Evolutionary conservation across 1,140 invertebrate genomes (phyloP).

Genomic region (Drosophila mojavensis): DNA sequence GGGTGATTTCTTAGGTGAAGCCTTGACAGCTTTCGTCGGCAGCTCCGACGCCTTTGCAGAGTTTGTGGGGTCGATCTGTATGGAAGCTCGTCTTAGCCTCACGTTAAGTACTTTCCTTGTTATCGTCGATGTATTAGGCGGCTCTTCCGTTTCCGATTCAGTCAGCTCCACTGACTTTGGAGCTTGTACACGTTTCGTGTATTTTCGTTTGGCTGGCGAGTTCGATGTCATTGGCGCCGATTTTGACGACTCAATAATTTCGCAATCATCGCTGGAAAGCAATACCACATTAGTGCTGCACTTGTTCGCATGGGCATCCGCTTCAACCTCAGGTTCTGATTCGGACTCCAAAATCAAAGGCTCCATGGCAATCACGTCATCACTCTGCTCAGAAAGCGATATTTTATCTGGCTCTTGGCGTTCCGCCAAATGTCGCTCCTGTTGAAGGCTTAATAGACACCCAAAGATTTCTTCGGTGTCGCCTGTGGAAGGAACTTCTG

Average conservation of each 20-base stretch:
- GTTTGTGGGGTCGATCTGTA: not conserved
- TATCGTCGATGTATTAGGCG: not conserved
- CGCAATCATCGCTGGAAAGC: conserved; percentile 69
- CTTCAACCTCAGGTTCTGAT: conserved; percentile 48
- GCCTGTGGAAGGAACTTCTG: conserved; percentile 55
- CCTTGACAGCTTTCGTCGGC: not conserved
- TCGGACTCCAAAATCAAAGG: conserved; percentile 75
- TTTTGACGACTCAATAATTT: conserved; percentile 41
- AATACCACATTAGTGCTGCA: conserved; percentile 31
- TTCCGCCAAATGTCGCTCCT: conserved; percentile 8
- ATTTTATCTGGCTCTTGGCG: conserved; percentile 37
- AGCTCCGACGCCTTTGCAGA: no score
- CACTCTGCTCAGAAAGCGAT: conserved; percentile 61
- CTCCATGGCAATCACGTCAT: conserved; percentile 71
- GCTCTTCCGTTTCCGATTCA: conserved; percentile 34
- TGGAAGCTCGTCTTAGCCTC: not conserved
- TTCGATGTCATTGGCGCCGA: not conserved
- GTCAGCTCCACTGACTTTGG: not conserved
- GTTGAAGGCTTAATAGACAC: conserved; percentile 20
- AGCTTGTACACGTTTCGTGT: not conserved
- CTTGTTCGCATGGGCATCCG: not conserved
- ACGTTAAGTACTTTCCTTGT: conserved; percentile 5
- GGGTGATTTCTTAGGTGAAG: not conserved
- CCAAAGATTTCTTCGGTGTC: conserved; percentile 57
- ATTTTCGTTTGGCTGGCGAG: conserved; percentile 14